Percentiles rank a stretch among this genome's conserved stretches.
Evolutionary conservation across 2,888 invertebrate genomes (phyloP).

Genomic region (Calameuta filiformis): DNA sequence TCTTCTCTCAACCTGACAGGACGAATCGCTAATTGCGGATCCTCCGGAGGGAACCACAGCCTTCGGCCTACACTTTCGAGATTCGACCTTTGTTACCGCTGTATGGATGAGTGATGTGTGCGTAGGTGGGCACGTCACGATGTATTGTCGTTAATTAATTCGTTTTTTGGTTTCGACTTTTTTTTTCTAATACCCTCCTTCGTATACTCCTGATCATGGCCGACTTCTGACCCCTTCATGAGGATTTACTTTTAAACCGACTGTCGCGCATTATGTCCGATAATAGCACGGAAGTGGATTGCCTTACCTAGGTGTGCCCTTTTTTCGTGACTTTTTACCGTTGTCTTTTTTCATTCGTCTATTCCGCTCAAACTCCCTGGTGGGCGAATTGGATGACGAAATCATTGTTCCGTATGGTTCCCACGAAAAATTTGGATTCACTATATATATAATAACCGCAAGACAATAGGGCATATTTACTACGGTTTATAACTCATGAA

Average conservation of each 20-base stretch:
- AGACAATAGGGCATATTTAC: not conserved
- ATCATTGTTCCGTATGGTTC: not conserved
- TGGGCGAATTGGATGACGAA: not conserved
- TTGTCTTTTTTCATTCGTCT: constrained; percentile 2
- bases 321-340: not conserved
- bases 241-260: not conserved
- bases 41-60: not conserved
- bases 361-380: not conserved
- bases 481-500: not conserved
- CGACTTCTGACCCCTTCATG: not conserved
- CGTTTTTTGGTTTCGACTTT: not conserved
- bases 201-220: not conserved
- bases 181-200: not conserved
- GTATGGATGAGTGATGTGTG: constrained; percentile 3
- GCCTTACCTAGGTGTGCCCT: constrained; percentile 18
- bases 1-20: not conserved
- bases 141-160: not conserved
- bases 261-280: not conserved
- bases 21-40: not conserved
- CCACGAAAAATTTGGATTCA: not conserved
- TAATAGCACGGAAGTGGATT: not conserved
- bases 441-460: not conserved
- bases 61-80: not conserved
- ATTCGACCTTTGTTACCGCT: constrained; percentile 1
- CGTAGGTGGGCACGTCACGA: not conserved